These are phyloP conservation scores for Hypanus sabinus DNA, from an alignment of 2,113 vertebrate genomes.

Conservation along the genomic window DNA sequence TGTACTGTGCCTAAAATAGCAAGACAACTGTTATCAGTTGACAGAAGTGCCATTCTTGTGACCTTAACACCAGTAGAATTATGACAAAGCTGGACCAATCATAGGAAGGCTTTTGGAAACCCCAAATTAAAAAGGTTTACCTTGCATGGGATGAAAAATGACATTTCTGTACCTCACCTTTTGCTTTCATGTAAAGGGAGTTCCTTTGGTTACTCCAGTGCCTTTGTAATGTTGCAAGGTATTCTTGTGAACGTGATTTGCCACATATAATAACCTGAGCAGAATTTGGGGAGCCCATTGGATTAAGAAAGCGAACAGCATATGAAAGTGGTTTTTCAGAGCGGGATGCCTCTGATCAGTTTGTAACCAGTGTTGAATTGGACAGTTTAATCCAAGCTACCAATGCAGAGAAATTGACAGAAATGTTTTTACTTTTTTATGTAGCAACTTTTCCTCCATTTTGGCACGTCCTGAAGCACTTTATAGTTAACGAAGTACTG, in stretches of 20 bases:
- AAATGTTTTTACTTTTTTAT: too few relatives aligned
- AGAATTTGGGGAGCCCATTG: not conserved
- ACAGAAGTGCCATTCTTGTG: not conserved
- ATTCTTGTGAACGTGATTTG: not conserved
- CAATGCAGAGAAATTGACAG: too few relatives aligned
- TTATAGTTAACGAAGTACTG: too few relatives aligned
- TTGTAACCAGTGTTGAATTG: not conserved
- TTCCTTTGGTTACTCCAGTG: not conserved
- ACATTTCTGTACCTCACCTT: too few relatives aligned
- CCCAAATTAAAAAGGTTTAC: not conserved
- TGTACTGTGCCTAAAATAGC: slow-evolving; percentile 31
- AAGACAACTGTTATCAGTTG: slow-evolving; percentile 27
- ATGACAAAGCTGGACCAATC: not conserved
- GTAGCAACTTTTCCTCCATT: too few relatives aligned
- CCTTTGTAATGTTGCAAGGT: not conserved
- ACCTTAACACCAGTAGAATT: not conserved
- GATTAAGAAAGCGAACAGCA: not conserved
- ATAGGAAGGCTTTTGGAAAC: not conserved
- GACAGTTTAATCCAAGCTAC: not conserved
- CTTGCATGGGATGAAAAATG: too few relatives aligned
- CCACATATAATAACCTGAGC: not conserved
- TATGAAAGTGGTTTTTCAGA: not conserved
- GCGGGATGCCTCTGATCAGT: not conserved
- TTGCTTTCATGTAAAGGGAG: not conserved
- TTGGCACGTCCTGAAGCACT: too few relatives aligned